Base-by-base conservation (phyloP, 2,797 vertebrate genomes). In the Falco naumanni region DNA sequence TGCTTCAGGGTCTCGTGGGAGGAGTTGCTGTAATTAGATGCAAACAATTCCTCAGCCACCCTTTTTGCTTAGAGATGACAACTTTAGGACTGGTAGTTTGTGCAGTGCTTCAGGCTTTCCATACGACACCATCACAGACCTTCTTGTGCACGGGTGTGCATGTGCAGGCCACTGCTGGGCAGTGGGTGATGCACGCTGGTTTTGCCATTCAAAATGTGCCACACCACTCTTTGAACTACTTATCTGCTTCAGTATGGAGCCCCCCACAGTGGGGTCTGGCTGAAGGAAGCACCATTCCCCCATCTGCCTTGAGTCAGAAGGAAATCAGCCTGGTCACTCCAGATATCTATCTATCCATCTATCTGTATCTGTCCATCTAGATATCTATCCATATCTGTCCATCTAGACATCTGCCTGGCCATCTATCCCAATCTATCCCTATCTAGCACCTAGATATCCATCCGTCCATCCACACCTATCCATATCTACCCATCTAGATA, bases 111-210 rank as follows among this genome's bases (percentile, higher is more conserved):
- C 13, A 21, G n/a, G 61, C 64, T 85, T 64, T 28, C 41, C 5
- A 1, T 19, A 5, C 2, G 5, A 28, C 2, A 0, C 31, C 16
- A 47, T n/a, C 16, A 2, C 41, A 13, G 18, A 37, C 21, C 28
- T 22, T 0, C n/a, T 16, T 10, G 45, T 33, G n/a, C 2, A 3
- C 3, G 11, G 48, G 20, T 71, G 39, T 4, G 4, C 2, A 1
- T 0, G 4, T 15, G 43, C 37, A 7, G 28, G 7, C 10, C 26
- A 2, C 29, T 2, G 21, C 0, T 9, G 37, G 51, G 66, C 34
- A 39, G 34, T 4, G 34, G 53, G 22, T 1, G 10, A 9, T 28
- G 24, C 18, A 21, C 2, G 1, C 43, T 43, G 54, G 14, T 45
- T 59, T 26, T 39, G 8, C 34, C 84, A 45, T 45, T 15, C 31